Percentiles rank a stretch among this genome's conserved stretches.
Evolutionary conservation across 2,888 invertebrate genomes (phyloP).

Genomic region (Ditylenchus weischeri): DNA sequence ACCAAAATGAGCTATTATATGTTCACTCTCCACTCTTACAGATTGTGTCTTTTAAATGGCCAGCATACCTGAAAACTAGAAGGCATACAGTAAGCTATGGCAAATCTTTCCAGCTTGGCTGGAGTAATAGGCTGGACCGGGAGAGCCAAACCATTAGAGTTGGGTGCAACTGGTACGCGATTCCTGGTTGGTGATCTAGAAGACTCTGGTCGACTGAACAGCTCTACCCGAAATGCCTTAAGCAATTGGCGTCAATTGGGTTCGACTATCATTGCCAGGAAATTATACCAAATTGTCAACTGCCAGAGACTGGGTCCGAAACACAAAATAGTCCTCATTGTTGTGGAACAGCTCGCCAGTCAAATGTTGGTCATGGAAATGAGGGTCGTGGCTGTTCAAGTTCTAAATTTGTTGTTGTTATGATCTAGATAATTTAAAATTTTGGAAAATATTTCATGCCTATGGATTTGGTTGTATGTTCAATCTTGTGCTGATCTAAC

Average conservation of each 20-base stretch:
- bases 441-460: too few species aligned
- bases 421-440: too few species aligned
- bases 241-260: background rate
- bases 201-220: slow-evolving; percentile 19
- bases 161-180: background rate
- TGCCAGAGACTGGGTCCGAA: slow-evolving; percentile 47
- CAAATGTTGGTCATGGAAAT: slow-evolving; percentile 40
- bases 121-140: background rate
- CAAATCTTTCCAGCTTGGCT: slow-evolving; percentile 24
- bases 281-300: slow-evolving; percentile 42
- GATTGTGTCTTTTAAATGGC: too few species aligned
- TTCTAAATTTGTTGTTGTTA: slow-evolving; percentile 21
- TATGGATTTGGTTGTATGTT: background rate
- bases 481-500: background rate
- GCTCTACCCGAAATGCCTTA: slow-evolving; percentile 32
- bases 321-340: slow-evolving; percentile 47
- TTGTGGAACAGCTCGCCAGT: slow-evolving; percentile 43
- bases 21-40: too few species aligned
- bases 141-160: background rate
- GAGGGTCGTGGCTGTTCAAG: slow-evolving; percentile 35
- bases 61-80: slow-evolving; percentile 17
- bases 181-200: background rate
- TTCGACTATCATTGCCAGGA: background rate
- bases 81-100: slow-evolving; percentile 30
- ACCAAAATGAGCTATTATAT: too few species aligned